Base-by-base conservation (phyloP, 1,140 invertebrate genomes). In the Tetramorium parvispinum region DNA sequence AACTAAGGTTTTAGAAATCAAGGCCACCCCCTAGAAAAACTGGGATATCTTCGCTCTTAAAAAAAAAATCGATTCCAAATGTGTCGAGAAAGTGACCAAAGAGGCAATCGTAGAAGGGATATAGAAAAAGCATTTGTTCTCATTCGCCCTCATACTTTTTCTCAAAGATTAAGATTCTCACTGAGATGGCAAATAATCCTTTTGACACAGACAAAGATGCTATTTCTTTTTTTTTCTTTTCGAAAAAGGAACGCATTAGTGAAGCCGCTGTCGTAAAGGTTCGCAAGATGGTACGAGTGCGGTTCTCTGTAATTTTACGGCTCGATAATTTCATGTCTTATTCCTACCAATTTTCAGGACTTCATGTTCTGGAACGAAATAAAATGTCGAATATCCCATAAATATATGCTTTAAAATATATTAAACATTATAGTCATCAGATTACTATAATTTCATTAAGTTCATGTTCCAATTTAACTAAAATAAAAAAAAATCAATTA, bases 261-360 rank as follows among this genome's bases (percentile, higher is more conserved):
- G 40, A 71, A 82, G 21, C 37, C 40, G 24, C 68, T 11, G 13
- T n/a, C 40, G 32, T 43, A 68, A 79, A 51, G 32, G 18, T 40
- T 11, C 6, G 8, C 40, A 57, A 43, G n/a, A 55, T 27, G 24
- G 71, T 46, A 73, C 53, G 68, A 73, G 11, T 40, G 37, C 27
- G 24, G 13, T 21, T 73, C 24, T 18, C 40, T 73, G 79, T 49
- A 83, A 83, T 83, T 83, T 73, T 83, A 83, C 68, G 40, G 53
- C 27, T 83, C 68, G 55, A 75, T 83, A 61, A 83, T 59, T 83
- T 83, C 66, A 73, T 57, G 51, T 82, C 18, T 73, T 13, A 37
- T 75, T 75, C 24, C 40, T 59, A 59, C 43, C 66, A 49, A 83
- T 61, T 59, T 70, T 49, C 18, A 73, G 7, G 18, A 37, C 53